Evolutionary conservation across 2,797 vertebrate species (phyloP).

Genomic region (Acanthopagrus latus): DNA sequence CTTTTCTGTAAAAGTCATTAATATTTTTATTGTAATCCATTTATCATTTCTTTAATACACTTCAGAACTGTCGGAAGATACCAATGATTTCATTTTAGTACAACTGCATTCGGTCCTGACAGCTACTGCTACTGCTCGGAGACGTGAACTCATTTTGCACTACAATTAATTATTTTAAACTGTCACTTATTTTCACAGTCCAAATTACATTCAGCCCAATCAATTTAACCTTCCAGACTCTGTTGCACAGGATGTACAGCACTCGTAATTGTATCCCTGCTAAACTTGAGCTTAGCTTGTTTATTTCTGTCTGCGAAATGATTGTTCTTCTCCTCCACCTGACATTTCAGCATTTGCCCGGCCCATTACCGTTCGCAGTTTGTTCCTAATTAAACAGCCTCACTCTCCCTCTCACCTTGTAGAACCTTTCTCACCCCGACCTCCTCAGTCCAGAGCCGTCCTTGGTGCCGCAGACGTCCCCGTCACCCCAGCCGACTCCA

Average conservation of each 20-base stretch:
- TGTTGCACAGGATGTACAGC: background rate
- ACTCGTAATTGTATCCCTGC: constrained; percentile 10
- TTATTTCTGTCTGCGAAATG: constrained; percentile 9
- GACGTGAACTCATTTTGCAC: background rate
- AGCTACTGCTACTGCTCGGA: background rate
- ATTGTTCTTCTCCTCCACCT: background rate
- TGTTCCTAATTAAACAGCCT: constrained; percentile 12
- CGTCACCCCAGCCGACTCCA: constrained; percentile 27
- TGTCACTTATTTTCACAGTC: background rate
- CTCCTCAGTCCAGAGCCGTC: constrained; percentile 4
- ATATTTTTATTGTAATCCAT: constrained; percentile 19
- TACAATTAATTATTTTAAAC: background rate
- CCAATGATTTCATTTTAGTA: constrained; percentile 17
- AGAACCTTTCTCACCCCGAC: background rate
- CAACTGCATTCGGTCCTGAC: constrained; percentile 13
- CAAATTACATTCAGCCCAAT: background rate
- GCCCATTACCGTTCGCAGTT: background rate
- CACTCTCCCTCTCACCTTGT: background rate
- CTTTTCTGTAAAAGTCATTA: constrained; percentile 18
- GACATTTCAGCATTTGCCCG: background rate
- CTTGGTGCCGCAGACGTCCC: constrained; percentile 25
- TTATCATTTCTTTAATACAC: constrained; percentile 24
- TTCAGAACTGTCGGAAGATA: constrained; percentile 11
- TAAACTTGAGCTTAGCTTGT: background rate
- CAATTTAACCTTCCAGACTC: background rate